phyloP scores from a whole-genome alignment of 2,113 vertebrate species.

The Natator depressus region DNA sequence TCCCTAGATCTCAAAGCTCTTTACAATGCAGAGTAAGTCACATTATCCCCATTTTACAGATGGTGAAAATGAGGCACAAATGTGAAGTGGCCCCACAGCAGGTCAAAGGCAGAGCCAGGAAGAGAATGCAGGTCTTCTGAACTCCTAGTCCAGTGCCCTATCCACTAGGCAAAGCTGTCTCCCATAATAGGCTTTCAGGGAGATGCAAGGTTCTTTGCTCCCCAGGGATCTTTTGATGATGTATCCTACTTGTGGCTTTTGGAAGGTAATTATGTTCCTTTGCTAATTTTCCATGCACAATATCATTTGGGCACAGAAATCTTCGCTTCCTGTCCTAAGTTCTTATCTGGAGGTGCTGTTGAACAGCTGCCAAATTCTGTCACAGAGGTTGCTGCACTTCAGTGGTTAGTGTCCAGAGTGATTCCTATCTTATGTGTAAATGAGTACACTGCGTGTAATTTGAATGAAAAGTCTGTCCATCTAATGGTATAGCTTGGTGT shows the following conservation, averaged over 20 bases:
- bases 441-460: rapidly evolving
- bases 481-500: neutral
- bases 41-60: neutral
- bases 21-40: neutral
- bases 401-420: neutral
- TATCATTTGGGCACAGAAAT: neutral
- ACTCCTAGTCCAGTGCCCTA: neutral
- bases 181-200: neutral
- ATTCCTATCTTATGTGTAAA: neutral
- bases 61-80: neutral
- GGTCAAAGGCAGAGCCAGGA: neutral
- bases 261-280: neutral
- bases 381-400: neutral
- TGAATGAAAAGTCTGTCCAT: neutral
- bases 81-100: neutral
- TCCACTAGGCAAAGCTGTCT: neutral
- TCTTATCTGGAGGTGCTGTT: neutral
- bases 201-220: neutral
- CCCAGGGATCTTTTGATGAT: neutral
- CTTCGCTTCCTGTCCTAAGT: slow-evolving; percentile 33
- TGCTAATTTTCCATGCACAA: rapidly evolving
- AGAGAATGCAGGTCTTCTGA: neutral
- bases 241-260: neutral
- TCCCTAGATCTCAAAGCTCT: neutral
- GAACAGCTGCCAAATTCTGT: neutral